Percentiles rank a stretch among this genome's conserved stretches.
These are phyloP conservation scores for Alcedo atthis DNA, from an alignment of 2,797 vertebrate species.

Conservation along the genomic window DNA sequence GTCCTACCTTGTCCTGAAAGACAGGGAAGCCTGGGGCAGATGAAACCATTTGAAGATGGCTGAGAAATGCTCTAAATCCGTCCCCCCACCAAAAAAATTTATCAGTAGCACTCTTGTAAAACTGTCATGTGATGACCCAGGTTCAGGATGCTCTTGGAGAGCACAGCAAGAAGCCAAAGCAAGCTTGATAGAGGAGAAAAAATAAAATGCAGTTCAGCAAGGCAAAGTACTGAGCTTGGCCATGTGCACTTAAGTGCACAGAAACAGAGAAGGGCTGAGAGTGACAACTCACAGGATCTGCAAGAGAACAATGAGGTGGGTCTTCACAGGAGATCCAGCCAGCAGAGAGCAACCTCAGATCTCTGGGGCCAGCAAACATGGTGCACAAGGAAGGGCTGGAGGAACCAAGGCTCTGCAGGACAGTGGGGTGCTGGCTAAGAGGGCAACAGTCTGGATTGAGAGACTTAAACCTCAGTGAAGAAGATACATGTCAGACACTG, in stretches of 20 bases:
- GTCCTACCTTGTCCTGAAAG: not conserved
- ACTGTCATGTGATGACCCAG: not conserved
- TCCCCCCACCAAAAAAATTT: not conserved
- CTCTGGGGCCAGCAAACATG: not conserved
- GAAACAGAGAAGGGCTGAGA: not conserved
- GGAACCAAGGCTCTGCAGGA: not conserved
- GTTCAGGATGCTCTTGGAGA: not conserved
- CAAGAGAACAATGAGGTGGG: not conserved
- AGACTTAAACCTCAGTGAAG: not conserved
- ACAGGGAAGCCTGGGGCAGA: not conserved
- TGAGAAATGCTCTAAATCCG: not conserved
- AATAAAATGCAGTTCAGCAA: not conserved
- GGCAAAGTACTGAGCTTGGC: not conserved
- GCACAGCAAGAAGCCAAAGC: not conserved
- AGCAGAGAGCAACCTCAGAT: not conserved
- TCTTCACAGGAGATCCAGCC: not conserved
- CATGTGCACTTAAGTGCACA: not conserved
- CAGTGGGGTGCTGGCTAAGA: not conserved
- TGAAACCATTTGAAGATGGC: not conserved
- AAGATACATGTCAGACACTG: not conserved
- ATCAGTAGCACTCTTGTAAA: not conserved
- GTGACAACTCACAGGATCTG: not conserved
- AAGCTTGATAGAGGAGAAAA: not conserved
- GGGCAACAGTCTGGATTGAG: not conserved
- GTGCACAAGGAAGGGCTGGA: not conserved